Percentiles rank a stretch among this genome's conserved stretches.
phyloP scores from a whole-genome alignment of 2,888 invertebrate species.

The Drosophila cognata region DNA sequence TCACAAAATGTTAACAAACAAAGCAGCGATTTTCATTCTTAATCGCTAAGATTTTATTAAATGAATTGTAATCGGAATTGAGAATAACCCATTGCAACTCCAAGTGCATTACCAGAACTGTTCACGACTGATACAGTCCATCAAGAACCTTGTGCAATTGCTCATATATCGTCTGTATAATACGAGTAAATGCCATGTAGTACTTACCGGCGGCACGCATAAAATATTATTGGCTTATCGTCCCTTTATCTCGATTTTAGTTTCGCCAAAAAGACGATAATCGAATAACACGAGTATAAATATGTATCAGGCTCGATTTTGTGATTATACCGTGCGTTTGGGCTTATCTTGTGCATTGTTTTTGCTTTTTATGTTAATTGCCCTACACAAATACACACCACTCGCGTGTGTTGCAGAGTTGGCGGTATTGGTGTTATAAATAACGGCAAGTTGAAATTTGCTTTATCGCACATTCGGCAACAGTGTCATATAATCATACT shows the following conservation, averaged over 20 bases:
- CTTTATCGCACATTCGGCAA: constrained; percentile 70
- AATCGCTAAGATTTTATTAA: constrained; percentile 15
- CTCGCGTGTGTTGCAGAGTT: neutral
- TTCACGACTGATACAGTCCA: constrained; percentile 28
- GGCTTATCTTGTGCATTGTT: constrained; percentile 63
- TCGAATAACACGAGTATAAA: constrained; percentile 33
- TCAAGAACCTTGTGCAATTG: constrained; percentile 14
- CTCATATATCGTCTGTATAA: constrained; percentile 1
- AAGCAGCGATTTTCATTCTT: neutral
- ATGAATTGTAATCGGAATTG: constrained; percentile 22
- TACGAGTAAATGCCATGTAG: constrained; percentile 17
- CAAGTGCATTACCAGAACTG: constrained; percentile 32
- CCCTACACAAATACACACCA: constrained; percentile 5
- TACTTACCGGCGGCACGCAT: constrained; percentile 12
- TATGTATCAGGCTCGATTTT: constrained; percentile 30
- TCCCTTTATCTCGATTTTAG: constrained; percentile 35
- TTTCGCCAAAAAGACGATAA: constrained; percentile 28
- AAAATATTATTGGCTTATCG: constrained; percentile 36
- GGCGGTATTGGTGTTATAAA: constrained; percentile 53
- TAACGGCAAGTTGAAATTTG: constrained; percentile 50
- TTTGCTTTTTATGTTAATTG: constrained; percentile 58
- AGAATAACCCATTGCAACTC: constrained; percentile 1
- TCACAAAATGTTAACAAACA: neutral
- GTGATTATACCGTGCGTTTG: constrained; percentile 35
- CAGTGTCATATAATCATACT: constrained; percentile 61